Evolutionary conservation across 2,797 vertebrate species (phyloP).

Genomic region (Picus viridis): DNA sequence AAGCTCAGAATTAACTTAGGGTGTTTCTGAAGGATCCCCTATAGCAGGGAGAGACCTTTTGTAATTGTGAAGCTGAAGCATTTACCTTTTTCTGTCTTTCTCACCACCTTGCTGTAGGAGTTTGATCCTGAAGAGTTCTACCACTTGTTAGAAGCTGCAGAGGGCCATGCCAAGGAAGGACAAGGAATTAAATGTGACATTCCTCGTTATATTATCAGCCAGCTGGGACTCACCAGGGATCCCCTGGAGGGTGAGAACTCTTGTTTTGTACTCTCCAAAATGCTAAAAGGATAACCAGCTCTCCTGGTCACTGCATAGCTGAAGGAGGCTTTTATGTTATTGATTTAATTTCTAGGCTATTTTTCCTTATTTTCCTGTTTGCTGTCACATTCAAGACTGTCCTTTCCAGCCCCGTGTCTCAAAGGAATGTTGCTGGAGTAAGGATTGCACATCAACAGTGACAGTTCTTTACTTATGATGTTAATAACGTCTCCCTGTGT

Average conservation of each 20-base stretch:
- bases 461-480: slow-evolving; percentile 51
- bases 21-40: neutral
- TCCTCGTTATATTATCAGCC: slow-evolving; percentile 96
- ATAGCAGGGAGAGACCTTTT: neutral
- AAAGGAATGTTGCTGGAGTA: slow-evolving; percentile 11
- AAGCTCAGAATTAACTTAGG: neutral
- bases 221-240: slow-evolving; percentile 96
- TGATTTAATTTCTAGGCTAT: neutral
- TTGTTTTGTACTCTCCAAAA: neutral
- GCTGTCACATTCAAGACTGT: slow-evolving; percentile 31
- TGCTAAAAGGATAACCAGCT: neutral
- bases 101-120: slow-evolving; percentile 79
- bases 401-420: slow-evolving; percentile 15
- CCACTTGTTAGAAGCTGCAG: slow-evolving; percentile 95
- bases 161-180: slow-evolving; percentile 96
- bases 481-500: slow-evolving; percentile 47
- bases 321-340: slow-evolving; percentile 10
- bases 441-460: slow-evolving; percentile 8
- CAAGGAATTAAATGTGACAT: slow-evolving; percentile 97
- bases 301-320: neutral
- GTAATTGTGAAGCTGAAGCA: neutral
- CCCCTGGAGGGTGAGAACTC: slow-evolving; percentile 89
- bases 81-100: slow-evolving; percentile 1
- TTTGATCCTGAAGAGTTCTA: slow-evolving; percentile 99
- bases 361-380: slow-evolving; percentile 33